Percentiles rank a stretch among this genome's conserved stretches.
phyloP scores from a whole-genome alignment of 2,888 invertebrate species.

The Cantharis flavilabris region DNA sequence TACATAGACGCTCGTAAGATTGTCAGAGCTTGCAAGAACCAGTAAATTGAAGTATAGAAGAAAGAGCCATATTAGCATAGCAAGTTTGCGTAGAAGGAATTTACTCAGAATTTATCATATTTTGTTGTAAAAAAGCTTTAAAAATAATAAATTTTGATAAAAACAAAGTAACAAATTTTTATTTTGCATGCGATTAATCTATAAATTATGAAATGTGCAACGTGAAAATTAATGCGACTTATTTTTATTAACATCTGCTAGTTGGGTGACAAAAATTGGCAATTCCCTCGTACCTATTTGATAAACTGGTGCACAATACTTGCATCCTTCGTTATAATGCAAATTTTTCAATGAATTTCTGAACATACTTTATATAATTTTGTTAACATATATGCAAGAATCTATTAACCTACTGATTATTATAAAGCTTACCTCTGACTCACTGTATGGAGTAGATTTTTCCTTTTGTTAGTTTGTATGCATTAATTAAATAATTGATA shows the following conservation, averaged over 20 bases:
- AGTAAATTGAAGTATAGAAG: no score
- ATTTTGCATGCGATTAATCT: not conserved
- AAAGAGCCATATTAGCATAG: no score
- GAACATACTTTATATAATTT: not conserved
- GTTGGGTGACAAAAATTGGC: not conserved
- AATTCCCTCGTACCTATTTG: not conserved
- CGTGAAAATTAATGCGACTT: not conserved
- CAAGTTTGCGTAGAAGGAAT: no score
- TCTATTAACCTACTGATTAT: not conserved
- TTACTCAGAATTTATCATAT: not conserved
- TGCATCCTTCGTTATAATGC: not conserved
- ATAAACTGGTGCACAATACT: no score
- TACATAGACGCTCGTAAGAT: no score
- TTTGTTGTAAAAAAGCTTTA: not conserved
- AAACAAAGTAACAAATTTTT: not conserved
- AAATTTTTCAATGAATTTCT: not conserved
- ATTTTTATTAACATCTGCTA: not conserved
- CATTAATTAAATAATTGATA: conserved; percentile 13
- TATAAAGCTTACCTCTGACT: conserved; percentile 29
- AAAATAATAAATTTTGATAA: not conserved
- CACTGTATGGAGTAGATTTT: conserved; percentile 24
- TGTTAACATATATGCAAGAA: not conserved
- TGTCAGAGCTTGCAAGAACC: no score
- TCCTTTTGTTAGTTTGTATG: conserved; percentile 37
- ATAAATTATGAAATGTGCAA: not conserved